Evolutionary conservation across 2,113 vertebrate species (phyloP), one percentile per base, ranked within the genome.

Genomic region (Mustela nigripes): DNA sequence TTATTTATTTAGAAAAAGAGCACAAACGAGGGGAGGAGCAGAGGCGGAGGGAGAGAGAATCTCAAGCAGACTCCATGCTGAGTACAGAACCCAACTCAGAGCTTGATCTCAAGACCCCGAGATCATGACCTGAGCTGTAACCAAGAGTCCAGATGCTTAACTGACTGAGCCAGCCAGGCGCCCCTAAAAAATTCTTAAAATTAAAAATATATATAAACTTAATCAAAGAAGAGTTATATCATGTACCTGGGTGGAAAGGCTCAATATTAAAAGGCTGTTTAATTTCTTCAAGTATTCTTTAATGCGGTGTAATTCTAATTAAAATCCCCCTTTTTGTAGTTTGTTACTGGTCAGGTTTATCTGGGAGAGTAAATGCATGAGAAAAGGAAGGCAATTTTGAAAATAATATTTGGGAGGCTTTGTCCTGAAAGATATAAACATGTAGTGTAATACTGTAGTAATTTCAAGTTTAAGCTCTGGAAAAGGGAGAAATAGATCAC

Each of bases 251-350:
- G 67, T 48, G 11, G n/a, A 21, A 94, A 84, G 19, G 28, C 26
- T 84, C 83, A 83, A 26, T 85, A 85, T 39, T 81, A 80, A 18
- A 87, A 80, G 74, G 12, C 39, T 91, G 69, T 83, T 94, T 84
- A 88, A 88, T 88, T 84, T 94, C 58, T 73, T 89, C 50, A 85
- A 85, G 15, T n/a, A 94, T 86, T 81, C 60, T 82, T 94, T 86
- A 89, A 81, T 50, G 71, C 19, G 71, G 28, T 65, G 31, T 73
- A 88, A 91, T 63, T 94, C 67, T 93, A 85, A 76, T 60, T 79
- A 87, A 93, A 95, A 93, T 71, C 3, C 10, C 8, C 18, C 24
- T 7, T 50, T 93, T 71, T 63, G 28, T 62, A 62, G 60, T 62
- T 63, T 76, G n/a, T 36, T 94, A 92, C 36, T 84, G 62, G 24